Base-by-base conservation (phyloP, 1,140 invertebrate species). In the Drosophila hydei region DNA sequence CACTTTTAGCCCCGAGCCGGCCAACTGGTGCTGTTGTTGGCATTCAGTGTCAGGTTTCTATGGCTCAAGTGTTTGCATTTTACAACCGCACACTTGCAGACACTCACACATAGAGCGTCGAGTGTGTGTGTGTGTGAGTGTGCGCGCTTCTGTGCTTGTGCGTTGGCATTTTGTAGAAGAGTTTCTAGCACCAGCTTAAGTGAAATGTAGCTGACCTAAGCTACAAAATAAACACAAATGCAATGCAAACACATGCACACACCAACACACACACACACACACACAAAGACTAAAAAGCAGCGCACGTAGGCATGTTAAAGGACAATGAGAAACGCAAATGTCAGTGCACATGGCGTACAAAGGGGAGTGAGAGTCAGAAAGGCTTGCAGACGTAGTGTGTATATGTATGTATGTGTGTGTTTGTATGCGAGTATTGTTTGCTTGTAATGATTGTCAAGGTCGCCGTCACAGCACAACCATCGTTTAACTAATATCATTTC, bases 151-250 rank as follows among this genome's bases (percentile, higher is more conserved):
- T 55, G 59, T 62, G 67, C 60, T 63, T 78, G 75, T 75, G 62
- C 69, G 52, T 73, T 77, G 55, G 70, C 63, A 70, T 74, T 70
- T 72, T 70, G 63, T 62, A 75, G 54, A 54, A 59, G 64, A 71
- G 61, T 55, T 56, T 47, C 69, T 59, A 65, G 55, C 40, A 72
- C 38, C 42, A 79, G 77, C 75, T 77, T 65, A 80, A 83, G 84
- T 83, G 78, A 81, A 89, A 89, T 89, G 84, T 87, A 85, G 78
- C 81, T 87, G 78, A 83, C 84, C 77, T 81, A 89, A 89, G 85
- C 77, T 64, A 59, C 54, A 69, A 73, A 78, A 68, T 60, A 89
- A 85, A 89, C 68, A 80, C 62, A 71, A 60, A 75, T 72, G 59
- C 67, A 62, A 56, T n/a, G 50, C 30, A 59, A 23, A 60, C 62